Base-by-base conservation (phyloP, 1,140 invertebrate species). In the Charaxes varanes region DNA sequence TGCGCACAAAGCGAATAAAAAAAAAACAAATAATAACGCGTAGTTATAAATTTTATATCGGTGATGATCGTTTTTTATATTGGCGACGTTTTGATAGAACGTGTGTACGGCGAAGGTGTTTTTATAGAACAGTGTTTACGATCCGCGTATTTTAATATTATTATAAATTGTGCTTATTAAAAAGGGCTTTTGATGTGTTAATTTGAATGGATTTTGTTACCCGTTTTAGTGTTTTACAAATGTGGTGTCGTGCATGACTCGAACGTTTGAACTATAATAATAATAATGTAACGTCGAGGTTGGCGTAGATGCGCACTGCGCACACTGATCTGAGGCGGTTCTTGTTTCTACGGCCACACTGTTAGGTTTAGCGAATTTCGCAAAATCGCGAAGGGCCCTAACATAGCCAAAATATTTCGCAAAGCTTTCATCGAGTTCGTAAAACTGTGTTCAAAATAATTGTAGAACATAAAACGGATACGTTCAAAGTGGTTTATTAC, bases 181-280 rank as follows among this genome's bases (percentile, higher is more conserved):
- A 16, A 44, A 60, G 49, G 47, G 69, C 66, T 73, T 73, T 70
- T 52, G 56, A 65, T 62, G 64, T 66, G 36, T 74, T 60, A 34
- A 53, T 65, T 68, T 64, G 40, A 53, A 48, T 27, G 33, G 48
- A 50, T 52, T 64, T 66, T 57, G 53, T 62, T 68, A 67, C 54
- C 54, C 54, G 48, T 66, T 57, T 64, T 66, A 64, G 62, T 62
- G 47, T 57, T 68, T 64, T 64, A 54, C 42, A 45, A 50, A 62
- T 31, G 18, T 31, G 16, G 34, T 17, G 34, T 24, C 21, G 34
- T 8, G 22, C 13, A 15, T 42, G 18, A 41, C 28, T 10, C 5
- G 21, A 27, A 14, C 11, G 16, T 41, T 27, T 36, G 24, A 41
- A 33, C 17, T 30, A 33, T 41, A 41, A 10, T 24, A 38, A n/a